Conservation (phyloP, 1,140 invertebrate species). For the Adelges cooleyi region DNA sequence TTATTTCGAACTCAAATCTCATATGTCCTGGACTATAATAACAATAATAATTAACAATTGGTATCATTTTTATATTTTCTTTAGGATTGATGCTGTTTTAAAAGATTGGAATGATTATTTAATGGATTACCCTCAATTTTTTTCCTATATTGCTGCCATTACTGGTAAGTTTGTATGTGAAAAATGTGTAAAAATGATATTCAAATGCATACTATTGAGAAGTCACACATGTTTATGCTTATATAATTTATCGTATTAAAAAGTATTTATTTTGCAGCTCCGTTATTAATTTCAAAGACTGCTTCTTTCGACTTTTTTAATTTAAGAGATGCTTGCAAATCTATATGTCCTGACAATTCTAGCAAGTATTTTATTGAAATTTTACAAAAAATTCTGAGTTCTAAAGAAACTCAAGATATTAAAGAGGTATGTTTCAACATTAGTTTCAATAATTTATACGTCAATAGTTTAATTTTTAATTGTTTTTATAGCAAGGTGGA, state of each 20-base stretch:
- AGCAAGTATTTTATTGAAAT: conserved; percentile 2
- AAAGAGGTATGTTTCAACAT: conserved; percentile 14
- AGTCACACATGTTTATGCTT: too few relatives aligned
- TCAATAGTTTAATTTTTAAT: neutral
- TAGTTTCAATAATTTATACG: neutral
- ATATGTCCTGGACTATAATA: too few relatives aligned
- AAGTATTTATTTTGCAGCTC: conserved; percentile 3
- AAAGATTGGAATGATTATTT: conserved; percentile 25
- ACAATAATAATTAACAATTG: too few relatives aligned
- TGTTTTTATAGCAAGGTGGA: neutral
- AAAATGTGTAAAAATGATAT: too few relatives aligned
- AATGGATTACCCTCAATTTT: conserved; percentile 21
- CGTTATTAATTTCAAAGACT: conserved; percentile 17
- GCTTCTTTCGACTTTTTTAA: conserved; percentile 2
- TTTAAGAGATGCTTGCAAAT: conserved; percentile 17
- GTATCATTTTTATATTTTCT: too few relatives aligned
- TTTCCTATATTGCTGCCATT: conserved; percentile 25
- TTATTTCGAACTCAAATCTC: too few relatives aligned
- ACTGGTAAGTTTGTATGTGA: neutral
- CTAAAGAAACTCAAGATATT: conserved; percentile 17
- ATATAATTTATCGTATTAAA: too few relatives aligned
- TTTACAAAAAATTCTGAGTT: conserved; percentile 6
- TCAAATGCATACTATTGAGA: too few relatives aligned
- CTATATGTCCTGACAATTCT: neutral
- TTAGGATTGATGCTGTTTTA: conserved; percentile 13